Base-by-base conservation (phyloP, 2,797 vertebrate genomes). In the Sebastes taczanowskii region DNA sequence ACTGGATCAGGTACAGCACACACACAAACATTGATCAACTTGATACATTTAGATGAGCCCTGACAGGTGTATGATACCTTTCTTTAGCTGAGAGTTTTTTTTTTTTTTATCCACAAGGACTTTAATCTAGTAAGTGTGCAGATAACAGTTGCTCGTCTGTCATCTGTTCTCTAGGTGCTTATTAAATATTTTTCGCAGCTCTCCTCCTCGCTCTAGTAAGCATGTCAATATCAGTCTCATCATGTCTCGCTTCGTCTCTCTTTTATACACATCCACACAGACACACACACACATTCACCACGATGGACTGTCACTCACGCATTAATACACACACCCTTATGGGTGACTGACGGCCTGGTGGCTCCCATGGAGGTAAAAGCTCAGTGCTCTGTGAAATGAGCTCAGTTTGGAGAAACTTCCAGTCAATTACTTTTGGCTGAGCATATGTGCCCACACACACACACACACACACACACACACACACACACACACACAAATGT, bases 1-100 rank as follows among this genome's bases (percentile, higher is more conserved):
- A 89, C 95, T 99, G 58, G 94, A 97, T 86, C 96, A 97, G 95
- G 98, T 99, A 86, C 27, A 66, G 34, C 38, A 65, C 55, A 42
- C 46, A 7, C 22, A 34, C 35, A 23, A 56, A 49, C 62, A 20
- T 20, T 49, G 46, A 49, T 49, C 46, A 9, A 5, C 23, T 18
- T 34, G 49, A 76, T 78, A n/a, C 56, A 11, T 77, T 38, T 29
- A 35, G 11, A 22, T 20, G 11, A 34, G 10, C 42, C 3, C 38
- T 83, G 49, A 77, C 61, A 86, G 71, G 23, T 80, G 38, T 78
- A 55, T 65, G 14, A 75, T 60, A 23, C 7, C 22, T 58, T 75
- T 59, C 46, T 88, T 82, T 64, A 74, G 29, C 69, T 62, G 23
- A 49, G 27, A 74, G 16, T 7, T 46, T 8, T 18, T 4, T 46